A percentile compares a stretch with the other conserved stretches of the same genome.
Conservation (phyloP, 2,888 invertebrate genomes). For the Crematogaster levior region DNA sequence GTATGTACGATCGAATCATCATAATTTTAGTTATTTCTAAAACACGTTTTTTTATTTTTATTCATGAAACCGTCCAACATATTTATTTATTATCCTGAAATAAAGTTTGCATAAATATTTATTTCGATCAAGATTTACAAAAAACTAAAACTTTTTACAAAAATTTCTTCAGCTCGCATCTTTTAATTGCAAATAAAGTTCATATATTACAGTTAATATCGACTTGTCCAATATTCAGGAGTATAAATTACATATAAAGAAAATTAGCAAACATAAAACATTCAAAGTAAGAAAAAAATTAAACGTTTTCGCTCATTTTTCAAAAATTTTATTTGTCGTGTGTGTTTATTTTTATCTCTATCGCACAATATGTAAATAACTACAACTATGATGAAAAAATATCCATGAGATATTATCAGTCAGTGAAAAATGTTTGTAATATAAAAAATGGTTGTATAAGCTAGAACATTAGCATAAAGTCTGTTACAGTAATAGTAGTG, state of each 20-base stretch:
- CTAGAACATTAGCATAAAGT: not conserved
- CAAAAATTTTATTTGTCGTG: not conserved
- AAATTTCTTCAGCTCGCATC: not conserved
- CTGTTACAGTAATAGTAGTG: not conserved
- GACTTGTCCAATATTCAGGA: not conserved
- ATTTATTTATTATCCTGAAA: not conserved
- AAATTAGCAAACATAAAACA: not conserved
- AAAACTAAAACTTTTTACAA: not conserved
- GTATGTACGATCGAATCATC: not conserved
- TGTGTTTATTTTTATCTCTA: not conserved
- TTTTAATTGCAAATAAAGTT: not conserved
- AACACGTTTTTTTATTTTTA: not conserved
- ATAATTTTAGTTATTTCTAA: not conserved
- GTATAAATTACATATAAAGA: not conserved
- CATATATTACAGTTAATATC: not conserved
- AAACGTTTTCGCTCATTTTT: not conserved
- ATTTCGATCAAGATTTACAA: not conserved
- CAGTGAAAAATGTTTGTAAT: not conserved
- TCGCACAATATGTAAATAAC: not conserved
- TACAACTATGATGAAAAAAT: not conserved
- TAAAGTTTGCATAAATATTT: not conserved
- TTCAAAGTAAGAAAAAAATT: not conserved
- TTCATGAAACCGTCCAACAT: not conserved
- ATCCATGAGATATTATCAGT: not conserved
- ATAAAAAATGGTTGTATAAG: no score